phyloP scores from a whole-genome alignment of 2,797 vertebrate species.

The Falco rusticolus region DNA sequence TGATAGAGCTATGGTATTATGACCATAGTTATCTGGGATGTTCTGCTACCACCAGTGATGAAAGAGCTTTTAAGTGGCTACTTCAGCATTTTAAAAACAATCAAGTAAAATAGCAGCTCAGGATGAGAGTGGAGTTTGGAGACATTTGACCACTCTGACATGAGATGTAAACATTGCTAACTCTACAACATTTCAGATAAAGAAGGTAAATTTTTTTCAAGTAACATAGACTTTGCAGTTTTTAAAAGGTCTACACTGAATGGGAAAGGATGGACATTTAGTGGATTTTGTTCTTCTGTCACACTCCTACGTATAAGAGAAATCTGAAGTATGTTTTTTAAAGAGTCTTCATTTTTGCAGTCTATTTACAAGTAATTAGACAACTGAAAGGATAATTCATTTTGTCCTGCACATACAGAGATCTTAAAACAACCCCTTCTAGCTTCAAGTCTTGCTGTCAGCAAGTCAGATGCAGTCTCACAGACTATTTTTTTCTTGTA shows the following conservation, averaged over 20 bases:
- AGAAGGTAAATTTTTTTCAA: not conserved
- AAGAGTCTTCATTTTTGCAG: not conserved
- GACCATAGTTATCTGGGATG: not conserved
- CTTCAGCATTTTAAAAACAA: not conserved
- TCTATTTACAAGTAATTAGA: not conserved
- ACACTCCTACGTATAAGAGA: not conserved
- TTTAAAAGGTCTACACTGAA: not conserved
- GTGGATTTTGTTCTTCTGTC: not conserved
- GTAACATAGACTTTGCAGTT: not conserved
- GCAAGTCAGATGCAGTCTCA: not conserved
- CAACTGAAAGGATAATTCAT: not conserved
- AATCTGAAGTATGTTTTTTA: not conserved
- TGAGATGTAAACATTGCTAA: not conserved
- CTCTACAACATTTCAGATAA: not conserved
- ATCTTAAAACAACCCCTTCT: not conserved
- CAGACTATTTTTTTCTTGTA: not conserved
- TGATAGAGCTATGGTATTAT: not conserved
- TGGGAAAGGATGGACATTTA: not conserved
- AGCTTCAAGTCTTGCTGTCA: not conserved
- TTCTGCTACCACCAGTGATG: not conserved
- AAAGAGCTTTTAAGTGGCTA: not conserved
- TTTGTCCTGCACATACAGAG: not conserved
- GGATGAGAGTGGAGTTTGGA: not conserved
- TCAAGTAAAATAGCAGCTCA: not conserved
- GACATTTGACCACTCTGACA: not conserved